phyloP scores from a whole-genome alignment of 1,140 invertebrate genomes.

The Euwallacea similis region DNA sequence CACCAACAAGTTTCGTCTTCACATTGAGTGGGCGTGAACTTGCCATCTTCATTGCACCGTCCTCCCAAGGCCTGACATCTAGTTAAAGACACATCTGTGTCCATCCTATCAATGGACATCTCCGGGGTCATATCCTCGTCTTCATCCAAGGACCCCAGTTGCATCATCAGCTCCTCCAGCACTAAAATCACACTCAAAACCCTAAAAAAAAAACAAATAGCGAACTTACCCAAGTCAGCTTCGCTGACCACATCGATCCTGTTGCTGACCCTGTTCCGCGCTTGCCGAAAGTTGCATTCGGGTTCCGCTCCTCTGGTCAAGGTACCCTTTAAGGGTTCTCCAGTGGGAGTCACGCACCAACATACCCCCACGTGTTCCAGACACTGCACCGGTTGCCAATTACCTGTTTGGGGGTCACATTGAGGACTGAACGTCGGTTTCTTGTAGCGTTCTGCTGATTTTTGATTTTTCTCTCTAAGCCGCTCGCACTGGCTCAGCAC shows the following conservation, averaged over 20 bases:
- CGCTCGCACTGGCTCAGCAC: constrained; percentile 80
- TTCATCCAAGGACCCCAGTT: constrained; percentile 59
- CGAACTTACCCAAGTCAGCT: constrained; percentile 49
- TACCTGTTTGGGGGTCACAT: constrained; percentile 70
- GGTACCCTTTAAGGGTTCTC: constrained; percentile 77
- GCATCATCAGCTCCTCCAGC: constrained; percentile 66
- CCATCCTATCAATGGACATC: constrained; percentile 40
- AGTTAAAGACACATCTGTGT: constrained; percentile 54
- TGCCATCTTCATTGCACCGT: constrained; percentile 67
- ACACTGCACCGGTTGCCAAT: constrained; percentile 81
- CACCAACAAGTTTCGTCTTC: constrained; percentile 78
- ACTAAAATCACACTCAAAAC: constrained; percentile 52
- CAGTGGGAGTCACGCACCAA: constrained; percentile 81
- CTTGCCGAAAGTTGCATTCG: constrained; percentile 75
- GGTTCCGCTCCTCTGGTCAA: constrained; percentile 71
- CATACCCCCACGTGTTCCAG: constrained; percentile 78
- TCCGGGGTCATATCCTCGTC: constrained; percentile 40
- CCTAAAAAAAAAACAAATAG: neutral
- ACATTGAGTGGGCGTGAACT: constrained; percentile 75
- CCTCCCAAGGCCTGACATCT: constrained; percentile 65
- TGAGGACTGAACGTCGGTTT: constrained; percentile 73
- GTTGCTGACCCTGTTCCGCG: constrained; percentile 59
- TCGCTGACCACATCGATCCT: constrained; percentile 49
- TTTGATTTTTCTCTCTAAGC: constrained; percentile 73
- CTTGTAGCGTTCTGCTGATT: constrained; percentile 66